Evolutionary conservation across 2,113 vertebrate genomes (phyloP).

Genomic region (Pithys albifrons): DNA sequence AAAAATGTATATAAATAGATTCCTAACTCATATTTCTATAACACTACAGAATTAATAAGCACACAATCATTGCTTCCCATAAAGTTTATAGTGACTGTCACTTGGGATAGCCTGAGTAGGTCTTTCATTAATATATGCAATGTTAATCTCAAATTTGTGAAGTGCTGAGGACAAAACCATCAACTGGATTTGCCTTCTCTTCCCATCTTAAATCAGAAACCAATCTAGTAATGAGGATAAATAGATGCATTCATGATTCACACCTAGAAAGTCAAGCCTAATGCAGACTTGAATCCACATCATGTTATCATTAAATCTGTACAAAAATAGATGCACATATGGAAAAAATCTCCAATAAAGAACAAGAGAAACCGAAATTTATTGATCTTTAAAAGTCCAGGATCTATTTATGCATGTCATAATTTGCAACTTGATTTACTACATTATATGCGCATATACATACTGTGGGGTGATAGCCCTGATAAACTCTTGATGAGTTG

Average conservation of each 20-base stretch:
- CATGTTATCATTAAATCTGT: neutral
- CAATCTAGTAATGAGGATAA: neutral
- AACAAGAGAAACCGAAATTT: neutral
- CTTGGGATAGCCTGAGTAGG: neutral
- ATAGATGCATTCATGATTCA: neutral
- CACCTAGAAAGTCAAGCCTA: neutral
- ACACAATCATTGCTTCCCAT: neutral
- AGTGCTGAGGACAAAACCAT: neutral
- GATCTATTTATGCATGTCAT: neutral
- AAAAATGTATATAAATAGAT: neutral
- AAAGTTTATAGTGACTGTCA: neutral
- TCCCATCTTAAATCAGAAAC: neutral
- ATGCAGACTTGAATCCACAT: neutral
- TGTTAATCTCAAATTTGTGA: neutral
- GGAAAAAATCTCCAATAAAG: neutral
- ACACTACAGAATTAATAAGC: neutral
- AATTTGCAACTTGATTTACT: neutral
- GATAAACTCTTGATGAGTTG: too few relatives aligned
- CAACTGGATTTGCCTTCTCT: neutral
- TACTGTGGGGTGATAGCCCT: too few relatives aligned
- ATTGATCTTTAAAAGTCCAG: neutral
- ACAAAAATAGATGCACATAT: neutral
- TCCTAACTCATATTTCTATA: neutral
- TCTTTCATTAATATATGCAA: neutral
- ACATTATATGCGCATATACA: neutral